Evolutionary conservation across 2,888 invertebrate genomes (phyloP).

Genomic region (Xestoiulus laeticollis): DNA sequence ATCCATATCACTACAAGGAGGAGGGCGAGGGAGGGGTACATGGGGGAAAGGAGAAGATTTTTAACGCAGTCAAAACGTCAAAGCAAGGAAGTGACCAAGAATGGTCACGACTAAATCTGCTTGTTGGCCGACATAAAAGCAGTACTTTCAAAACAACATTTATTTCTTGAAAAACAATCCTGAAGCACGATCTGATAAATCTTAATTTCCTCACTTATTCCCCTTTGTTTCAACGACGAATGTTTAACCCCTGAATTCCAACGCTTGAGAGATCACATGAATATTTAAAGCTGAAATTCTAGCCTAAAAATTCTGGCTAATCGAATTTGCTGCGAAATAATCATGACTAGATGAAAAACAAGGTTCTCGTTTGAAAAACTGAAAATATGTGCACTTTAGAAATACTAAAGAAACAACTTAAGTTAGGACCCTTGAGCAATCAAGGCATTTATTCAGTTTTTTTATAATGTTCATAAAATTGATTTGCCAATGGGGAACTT

Average conservation of each 20-base stretch:
- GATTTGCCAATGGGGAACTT: too few species aligned
- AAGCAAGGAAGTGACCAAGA: slow-evolving; percentile 11
- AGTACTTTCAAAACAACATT: background rate
- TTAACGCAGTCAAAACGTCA: background rate
- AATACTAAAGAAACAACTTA: too few species aligned
- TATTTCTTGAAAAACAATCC: slow-evolving; percentile 10
- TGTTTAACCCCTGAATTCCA: too few species aligned
- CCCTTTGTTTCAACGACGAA: too few species aligned
- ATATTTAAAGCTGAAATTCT: background rate
- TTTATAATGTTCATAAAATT: too few species aligned
- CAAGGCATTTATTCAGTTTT: too few species aligned
- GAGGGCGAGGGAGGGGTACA: background rate
- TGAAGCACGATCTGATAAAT: background rate
- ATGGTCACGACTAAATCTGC: background rate
- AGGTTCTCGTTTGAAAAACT: too few species aligned
- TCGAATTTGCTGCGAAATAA: too few species aligned
- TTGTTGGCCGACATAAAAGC: background rate
- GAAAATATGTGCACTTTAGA: too few species aligned
- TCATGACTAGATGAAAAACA: too few species aligned
- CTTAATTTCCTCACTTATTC: background rate
- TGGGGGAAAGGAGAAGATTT: background rate
- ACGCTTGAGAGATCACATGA: background rate
- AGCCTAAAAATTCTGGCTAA: background rate
- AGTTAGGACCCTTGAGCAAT: too few species aligned
- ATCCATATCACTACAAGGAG: slow-evolving; percentile 11